These are phyloP conservation scores for Pachyramphus minor DNA, from an alignment of 2,113 vertebrate species.

Conservation along the genomic window DNA sequence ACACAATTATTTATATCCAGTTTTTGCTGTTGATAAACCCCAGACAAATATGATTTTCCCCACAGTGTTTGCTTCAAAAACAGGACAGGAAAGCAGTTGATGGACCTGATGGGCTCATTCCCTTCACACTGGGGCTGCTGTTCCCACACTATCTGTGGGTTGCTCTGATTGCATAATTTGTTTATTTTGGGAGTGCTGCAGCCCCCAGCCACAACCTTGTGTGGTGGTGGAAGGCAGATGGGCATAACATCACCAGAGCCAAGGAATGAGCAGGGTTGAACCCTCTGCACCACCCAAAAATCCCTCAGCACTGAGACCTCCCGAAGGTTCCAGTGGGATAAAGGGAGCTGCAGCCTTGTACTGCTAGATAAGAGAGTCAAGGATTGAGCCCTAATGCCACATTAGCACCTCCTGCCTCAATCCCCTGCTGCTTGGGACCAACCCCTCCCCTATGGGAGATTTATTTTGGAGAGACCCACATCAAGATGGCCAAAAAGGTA, in stretches of 20 bases:
- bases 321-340: neutral
- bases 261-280: neutral
- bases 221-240: neutral
- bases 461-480: neutral
- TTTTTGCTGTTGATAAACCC: neutral
- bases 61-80: neutral
- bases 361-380: neutral
- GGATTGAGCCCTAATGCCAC: neutral
- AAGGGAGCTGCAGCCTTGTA: neutral
- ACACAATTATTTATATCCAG: neutral
- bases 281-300: neutral
- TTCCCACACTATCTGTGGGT: neutral
- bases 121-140: neutral
- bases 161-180: rapidly evolving
- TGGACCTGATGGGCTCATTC: neutral
- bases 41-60: neutral
- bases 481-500: neutral
- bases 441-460: neutral
- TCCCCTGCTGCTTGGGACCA: neutral
- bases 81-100: neutral
- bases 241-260: rapidly evolving
- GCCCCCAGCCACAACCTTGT: neutral
- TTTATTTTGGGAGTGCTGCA: neutral
- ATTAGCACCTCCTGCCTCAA: neutral
- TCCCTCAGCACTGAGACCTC: rapidly evolving